Conservation (phyloP, 2,113 vertebrate species). For the Orycteropus afer region DNA sequence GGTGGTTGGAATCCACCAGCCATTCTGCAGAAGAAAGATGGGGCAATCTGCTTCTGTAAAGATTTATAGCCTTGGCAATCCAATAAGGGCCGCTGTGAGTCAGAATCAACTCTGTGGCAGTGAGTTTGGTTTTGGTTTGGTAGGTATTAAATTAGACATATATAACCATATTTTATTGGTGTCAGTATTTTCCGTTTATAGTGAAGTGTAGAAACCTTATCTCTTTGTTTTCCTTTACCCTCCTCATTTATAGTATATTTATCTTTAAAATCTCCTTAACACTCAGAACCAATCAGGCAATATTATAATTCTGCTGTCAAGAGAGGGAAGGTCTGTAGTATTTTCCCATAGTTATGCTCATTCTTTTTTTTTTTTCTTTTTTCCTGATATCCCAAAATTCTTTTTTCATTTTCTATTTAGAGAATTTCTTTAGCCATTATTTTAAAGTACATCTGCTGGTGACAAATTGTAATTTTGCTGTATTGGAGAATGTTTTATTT, state of each 20-base stretch:
- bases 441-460: not conserved
- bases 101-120: no score
- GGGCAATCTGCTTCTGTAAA: no score
- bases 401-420: not conserved
- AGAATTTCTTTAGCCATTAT: not conserved
- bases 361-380: not conserved
- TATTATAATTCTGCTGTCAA: not conserved
- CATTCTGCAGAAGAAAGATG: no score
- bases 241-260: not conserved
- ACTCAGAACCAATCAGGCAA: conserved; percentile 3
- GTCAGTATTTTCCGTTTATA: not conserved
- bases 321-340: not conserved
- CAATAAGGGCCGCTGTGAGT: no score
- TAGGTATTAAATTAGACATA: not conserved
- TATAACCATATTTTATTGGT: not conserved
- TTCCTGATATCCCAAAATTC: not conserved
- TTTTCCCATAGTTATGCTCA: not conserved
- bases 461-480: not conserved
- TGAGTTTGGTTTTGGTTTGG: no score
- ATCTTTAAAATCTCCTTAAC: not conserved
- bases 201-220: not conserved
- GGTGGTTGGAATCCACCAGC: no score
- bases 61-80: no score
- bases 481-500: not conserved
- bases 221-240: not conserved